These are phyloP conservation scores for Mesembrinibis cayennensis DNA, from an alignment of 2,113 vertebrate species.

Conservation along the genomic window DNA sequence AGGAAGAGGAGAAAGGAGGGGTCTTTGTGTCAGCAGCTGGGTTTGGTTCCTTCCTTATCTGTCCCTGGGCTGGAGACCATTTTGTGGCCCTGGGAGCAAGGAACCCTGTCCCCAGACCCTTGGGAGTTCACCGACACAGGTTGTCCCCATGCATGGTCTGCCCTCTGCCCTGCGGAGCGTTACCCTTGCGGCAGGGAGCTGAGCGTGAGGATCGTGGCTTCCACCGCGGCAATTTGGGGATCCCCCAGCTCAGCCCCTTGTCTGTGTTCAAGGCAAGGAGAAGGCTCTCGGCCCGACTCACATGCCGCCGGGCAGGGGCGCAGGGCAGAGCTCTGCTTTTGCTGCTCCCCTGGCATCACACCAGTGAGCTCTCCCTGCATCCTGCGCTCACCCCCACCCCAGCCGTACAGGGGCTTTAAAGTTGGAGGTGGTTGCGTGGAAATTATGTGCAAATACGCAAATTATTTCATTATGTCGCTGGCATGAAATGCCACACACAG, in stretches of 20 bases:
- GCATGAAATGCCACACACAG: not conserved
- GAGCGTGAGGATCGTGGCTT: rapidly evolving
- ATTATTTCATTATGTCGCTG: slow-evolving; percentile 22
- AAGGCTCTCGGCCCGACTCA: not conserved
- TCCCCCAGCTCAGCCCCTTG: not conserved
- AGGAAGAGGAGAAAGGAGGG: not conserved
- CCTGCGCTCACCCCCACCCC: rapidly evolving
- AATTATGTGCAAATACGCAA: slow-evolving; percentile 20
- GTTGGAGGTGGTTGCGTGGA: not conserved
- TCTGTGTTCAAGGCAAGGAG: not conserved
- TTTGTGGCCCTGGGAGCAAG: rapidly evolving
- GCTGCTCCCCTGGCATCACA: not conserved
- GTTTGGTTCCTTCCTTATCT: not conserved
- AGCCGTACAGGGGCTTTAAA: rapidly evolving
- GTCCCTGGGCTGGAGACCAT: not conserved
- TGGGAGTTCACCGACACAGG: rapidly evolving
- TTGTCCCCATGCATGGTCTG: not conserved
- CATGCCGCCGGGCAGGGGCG: not conserved
- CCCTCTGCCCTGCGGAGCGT: rapidly evolving
- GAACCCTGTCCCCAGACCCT: not conserved
- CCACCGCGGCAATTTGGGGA: not conserved
- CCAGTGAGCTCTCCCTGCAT: not conserved
- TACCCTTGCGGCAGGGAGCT: not conserved
- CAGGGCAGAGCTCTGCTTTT: not conserved
- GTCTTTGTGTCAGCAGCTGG: not conserved